These are phyloP conservation scores for Chascanopsetta lugubris DNA, from an alignment of 2,113 vertebrate genomes.

Conservation along the genomic window DNA sequence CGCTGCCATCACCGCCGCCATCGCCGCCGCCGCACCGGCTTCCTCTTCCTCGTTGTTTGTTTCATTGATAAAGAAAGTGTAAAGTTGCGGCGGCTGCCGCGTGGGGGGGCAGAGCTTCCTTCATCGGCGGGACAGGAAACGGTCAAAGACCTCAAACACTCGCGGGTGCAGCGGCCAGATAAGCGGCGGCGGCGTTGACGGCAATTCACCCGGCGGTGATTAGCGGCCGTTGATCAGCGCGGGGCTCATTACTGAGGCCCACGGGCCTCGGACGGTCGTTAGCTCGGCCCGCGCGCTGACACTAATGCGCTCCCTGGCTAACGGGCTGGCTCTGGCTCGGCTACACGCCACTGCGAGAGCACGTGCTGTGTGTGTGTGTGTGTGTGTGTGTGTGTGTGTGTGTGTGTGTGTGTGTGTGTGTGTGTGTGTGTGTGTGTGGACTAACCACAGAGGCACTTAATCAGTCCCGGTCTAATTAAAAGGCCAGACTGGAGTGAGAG, in stretches of 20 bases:
- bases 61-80: slow-evolving; percentile 13
- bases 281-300: slow-evolving; percentile 60
- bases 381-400: no score
- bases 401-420: no score
- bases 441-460: slow-evolving; percentile 71
- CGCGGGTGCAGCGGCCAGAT: slow-evolving; percentile 59
- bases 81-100: slow-evolving; percentile 12
- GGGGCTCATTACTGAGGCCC: slow-evolving; percentile 73
- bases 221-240: slow-evolving; percentile 74
- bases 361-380: background rate
- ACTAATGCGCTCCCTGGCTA: slow-evolving; percentile 64
- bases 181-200: slow-evolving; percentile 55
- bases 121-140: slow-evolving; percentile 33
- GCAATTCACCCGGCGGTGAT: slow-evolving; percentile 65
- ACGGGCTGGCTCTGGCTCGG: slow-evolving; percentile 46
- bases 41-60: slow-evolving; percentile 1
- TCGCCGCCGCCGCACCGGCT: no score
- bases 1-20: background rate
- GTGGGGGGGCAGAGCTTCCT: background rate
- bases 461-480: slow-evolving; percentile 80
- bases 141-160: slow-evolving; percentile 53
- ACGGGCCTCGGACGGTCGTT: slow-evolving; percentile 69
- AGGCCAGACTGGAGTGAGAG: slow-evolving; percentile 65
- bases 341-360: slow-evolving; percentile 3
- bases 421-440: background rate